These are phyloP conservation scores for Hippocampus comes DNA, from an alignment of 2,113 vertebrate genomes.

Conservation along the genomic window DNA sequence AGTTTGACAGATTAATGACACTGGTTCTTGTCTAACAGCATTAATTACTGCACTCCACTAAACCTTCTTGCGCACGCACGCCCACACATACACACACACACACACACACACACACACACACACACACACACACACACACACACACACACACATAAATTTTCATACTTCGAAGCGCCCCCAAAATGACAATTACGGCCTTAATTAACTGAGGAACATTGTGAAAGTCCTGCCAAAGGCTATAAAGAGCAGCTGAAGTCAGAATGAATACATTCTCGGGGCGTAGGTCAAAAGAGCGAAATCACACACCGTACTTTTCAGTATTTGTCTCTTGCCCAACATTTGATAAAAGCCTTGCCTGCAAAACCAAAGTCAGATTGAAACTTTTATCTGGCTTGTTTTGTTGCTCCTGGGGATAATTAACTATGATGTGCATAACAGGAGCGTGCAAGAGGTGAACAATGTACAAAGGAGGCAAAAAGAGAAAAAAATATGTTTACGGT, in stretches of 20 bases:
- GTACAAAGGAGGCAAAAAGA: slow-evolving; percentile 1
- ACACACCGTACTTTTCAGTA: slow-evolving; percentile 21
- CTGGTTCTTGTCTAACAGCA: slow-evolving; percentile 28
- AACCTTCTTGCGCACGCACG: slow-evolving; percentile 17
- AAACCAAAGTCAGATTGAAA: slow-evolving; percentile 21
- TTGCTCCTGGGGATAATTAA: slow-evolving; percentile 33
- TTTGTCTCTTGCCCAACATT: slow-evolving; percentile 17
- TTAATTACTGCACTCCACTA: slow-evolving; percentile 34
- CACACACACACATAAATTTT: slow-evolving; percentile 1
- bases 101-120: too few relatives aligned
- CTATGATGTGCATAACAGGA: slow-evolving; percentile 20
- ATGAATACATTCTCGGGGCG: slow-evolving; percentile 26
- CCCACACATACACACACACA: too few relatives aligned
- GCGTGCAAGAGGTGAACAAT: slow-evolving; percentile 5
- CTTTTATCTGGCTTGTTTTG: slow-evolving; percentile 10
- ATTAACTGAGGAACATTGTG: slow-evolving; percentile 41
- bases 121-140: background rate
- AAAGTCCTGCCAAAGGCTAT: slow-evolving; percentile 41
- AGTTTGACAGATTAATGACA: slow-evolving; percentile 28
- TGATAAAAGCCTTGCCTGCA: slow-evolving; percentile 25
- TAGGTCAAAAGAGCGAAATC: slow-evolving; percentile 35
- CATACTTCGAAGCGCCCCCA: background rate
- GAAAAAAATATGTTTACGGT: background rate
- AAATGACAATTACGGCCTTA: slow-evolving; percentile 29
- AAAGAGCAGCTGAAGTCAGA: slow-evolving; percentile 34